Conservation (phyloP, 1,140 invertebrate species). For the Drosophila lini region DNA sequence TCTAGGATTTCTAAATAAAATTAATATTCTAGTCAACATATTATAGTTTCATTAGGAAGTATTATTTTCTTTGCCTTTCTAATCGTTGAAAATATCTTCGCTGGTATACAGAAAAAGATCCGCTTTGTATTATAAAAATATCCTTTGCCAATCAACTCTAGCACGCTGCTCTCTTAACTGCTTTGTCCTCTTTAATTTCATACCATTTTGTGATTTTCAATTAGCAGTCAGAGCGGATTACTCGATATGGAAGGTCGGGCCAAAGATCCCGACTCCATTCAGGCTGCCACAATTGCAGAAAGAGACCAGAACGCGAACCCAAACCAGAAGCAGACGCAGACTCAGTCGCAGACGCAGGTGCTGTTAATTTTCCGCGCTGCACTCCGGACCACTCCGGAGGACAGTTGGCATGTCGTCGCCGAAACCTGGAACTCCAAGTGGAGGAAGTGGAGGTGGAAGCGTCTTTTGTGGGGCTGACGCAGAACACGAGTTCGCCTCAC, state of each 20-base stretch:
- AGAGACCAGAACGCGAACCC: not conserved
- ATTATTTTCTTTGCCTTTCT: not conserved
- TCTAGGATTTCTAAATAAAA: too few relatives aligned
- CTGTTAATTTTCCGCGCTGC: slow-evolving; percentile 58
- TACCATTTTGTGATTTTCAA: slow-evolving; percentile 31
- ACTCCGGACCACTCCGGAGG: slow-evolving; percentile 43
- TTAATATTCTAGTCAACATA: too few relatives aligned
- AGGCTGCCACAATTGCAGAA: slow-evolving; percentile 41
- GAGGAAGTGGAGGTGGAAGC: slow-evolving; percentile 20
- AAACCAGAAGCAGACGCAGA: slow-evolving; percentile 16
- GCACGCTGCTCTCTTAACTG: not conserved
- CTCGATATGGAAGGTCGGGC: slow-evolving; percentile 25
- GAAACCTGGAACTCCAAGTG: not conserved
- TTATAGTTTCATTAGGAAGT: not conserved
- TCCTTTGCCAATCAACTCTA: not conserved
- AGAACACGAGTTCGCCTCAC: slow-evolving; percentile 69
- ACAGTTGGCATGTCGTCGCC: slow-evolving; percentile 65
- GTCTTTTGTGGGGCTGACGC: slow-evolving; percentile 53
- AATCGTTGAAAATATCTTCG: not conserved
- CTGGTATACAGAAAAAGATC: not conserved
- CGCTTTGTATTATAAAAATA: not conserved
- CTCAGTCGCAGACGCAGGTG: slow-evolving; percentile 56
- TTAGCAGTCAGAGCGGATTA: slow-evolving; percentile 34
- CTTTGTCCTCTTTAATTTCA: slow-evolving; percentile 4
- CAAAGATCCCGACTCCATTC: slow-evolving; percentile 27